Percentiles rank a stretch among this genome's conserved stretches.
These are phyloP conservation scores for Imbricaverruca yamaguchii DNA, from an alignment of 2,888 invertebrate species.

Conservation along the genomic window DNA sequence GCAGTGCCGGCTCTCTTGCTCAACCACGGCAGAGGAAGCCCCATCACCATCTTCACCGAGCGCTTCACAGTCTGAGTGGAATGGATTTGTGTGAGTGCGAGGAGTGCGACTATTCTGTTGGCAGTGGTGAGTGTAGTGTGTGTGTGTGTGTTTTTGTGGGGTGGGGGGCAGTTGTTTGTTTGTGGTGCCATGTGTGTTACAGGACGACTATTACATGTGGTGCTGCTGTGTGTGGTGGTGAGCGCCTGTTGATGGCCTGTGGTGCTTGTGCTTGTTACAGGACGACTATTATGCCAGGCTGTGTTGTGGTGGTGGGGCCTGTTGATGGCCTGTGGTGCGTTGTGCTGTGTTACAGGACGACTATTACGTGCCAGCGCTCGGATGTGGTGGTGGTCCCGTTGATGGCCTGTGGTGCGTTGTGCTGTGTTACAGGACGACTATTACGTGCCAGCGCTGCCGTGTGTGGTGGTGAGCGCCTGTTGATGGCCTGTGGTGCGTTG, in stretches of 20 bases:
- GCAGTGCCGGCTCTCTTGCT: too few relatives aligned
- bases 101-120: too few relatives aligned
- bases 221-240: neutral
- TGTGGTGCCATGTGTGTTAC: neutral
- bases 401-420: neutral
- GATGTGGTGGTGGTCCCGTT: neutral
- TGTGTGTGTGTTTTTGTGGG: too few relatives aligned
- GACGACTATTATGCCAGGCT: neutral
- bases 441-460: neutral
- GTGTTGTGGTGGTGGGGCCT: neutral
- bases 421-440: neutral
- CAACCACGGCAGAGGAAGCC: too few relatives aligned
- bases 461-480: neutral
- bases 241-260: neutral
- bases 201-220: neutral
- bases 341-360: neutral
- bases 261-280: neutral
- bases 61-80: too few relatives aligned
- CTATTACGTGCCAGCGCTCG: slow-evolving; percentile 9
- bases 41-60: too few relatives aligned
- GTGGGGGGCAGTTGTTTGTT: too few relatives aligned
- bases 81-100: too few relatives aligned
- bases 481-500: neutral
- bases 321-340: neutral
- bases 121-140: too few relatives aligned